Conservation (phyloP, 2,888 invertebrate genomes). For the Gibbula magus region DNA sequence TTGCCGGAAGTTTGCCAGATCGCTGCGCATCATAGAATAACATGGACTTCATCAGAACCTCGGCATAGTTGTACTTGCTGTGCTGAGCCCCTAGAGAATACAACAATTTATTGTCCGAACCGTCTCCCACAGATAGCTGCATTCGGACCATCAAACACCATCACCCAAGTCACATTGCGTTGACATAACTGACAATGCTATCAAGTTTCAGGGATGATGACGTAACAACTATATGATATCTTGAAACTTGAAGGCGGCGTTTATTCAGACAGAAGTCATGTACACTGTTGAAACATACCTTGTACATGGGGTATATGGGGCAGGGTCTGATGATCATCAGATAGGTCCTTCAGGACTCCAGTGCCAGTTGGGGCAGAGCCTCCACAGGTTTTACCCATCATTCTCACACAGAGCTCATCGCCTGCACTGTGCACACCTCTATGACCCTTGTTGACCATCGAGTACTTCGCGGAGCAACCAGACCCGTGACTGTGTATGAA, state of each 20-base stretch:
- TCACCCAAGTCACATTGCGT: no score
- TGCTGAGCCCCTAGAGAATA: neutral
- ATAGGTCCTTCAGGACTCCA: constrained; percentile 49
- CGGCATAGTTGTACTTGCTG: constrained; percentile 42
- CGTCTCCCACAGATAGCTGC: no score
- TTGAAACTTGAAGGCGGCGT: no score
- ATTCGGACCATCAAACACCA: neutral
- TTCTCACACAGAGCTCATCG: constrained; percentile 41
- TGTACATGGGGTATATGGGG: constrained; percentile 39
- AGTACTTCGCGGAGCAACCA: constrained; percentile 35
- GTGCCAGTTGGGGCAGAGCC: constrained; percentile 44
- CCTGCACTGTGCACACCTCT: constrained; percentile 51
- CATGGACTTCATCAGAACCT: constrained; percentile 50
- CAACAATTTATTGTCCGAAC: neutral
- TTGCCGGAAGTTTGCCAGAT: constrained; percentile 51
- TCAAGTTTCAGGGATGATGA: no score
- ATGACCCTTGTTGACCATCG: constrained; percentile 42
- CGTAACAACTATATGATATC: no score
- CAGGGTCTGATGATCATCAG: constrained; percentile 49
- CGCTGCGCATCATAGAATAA: constrained; percentile 61
- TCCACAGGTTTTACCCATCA: constrained; percentile 52
- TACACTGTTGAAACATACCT: no score
- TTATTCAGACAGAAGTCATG: no score
- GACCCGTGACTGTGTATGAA: constrained; percentile 33
- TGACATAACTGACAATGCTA: no score